Conservation (phyloP, 2,888 invertebrate species). For the Tachina fera region DNA sequence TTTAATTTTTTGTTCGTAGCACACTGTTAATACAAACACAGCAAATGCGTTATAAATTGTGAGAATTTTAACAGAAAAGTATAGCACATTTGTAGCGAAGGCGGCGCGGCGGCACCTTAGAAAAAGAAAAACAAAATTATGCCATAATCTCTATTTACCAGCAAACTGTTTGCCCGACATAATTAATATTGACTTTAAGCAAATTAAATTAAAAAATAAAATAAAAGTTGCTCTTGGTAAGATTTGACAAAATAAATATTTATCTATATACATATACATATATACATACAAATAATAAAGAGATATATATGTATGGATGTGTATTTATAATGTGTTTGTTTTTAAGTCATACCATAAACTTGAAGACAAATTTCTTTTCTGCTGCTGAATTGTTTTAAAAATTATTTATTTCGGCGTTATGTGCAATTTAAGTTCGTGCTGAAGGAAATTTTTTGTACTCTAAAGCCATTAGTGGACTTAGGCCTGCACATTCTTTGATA, state of each 20-base stretch:
- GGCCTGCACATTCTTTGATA: no score
- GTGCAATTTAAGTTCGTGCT: neutral
- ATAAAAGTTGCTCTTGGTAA: neutral
- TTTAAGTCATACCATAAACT: neutral
- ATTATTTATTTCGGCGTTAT: neutral
- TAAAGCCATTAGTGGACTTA: neutral
- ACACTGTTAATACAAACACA: slow-evolving; percentile 21
- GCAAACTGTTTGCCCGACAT: slow-evolving; percentile 39
- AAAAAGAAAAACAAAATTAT: neutral
- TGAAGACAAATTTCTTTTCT: neutral
- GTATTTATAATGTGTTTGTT: neutral
- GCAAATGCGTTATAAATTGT: neutral
- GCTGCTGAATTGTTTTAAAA: neutral
- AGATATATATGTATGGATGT: no score
- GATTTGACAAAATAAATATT: slow-evolving; percentile 42
- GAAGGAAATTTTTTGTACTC: no score
- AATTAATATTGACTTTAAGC: slow-evolving; percentile 56
- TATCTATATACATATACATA: neutral
- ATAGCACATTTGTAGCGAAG: slow-evolving; percentile 22
- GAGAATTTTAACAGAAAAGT: slow-evolving; percentile 38
- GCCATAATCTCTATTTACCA: slow-evolving; percentile 43
- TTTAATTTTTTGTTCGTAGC: neutral
- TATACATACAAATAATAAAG: no score
- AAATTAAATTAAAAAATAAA: slow-evolving; percentile 16
- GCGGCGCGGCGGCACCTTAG: slow-evolving; percentile 44